Conservation (phyloP, 2,888 invertebrate species). For the Muschampia staudingeri region DNA sequence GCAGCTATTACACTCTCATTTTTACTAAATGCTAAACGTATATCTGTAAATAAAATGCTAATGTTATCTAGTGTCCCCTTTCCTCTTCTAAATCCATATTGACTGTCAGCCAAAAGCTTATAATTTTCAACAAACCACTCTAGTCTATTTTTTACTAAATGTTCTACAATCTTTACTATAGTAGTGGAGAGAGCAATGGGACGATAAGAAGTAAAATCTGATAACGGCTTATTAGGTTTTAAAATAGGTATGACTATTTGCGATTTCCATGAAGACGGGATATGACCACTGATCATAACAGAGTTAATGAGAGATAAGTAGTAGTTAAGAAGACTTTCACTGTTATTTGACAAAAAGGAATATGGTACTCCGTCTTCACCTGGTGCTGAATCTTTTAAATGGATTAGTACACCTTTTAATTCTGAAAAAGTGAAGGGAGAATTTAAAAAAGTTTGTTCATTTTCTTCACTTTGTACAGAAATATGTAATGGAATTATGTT, state of each 20-base stretch:
- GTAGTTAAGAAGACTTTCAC: conserved; percentile 6
- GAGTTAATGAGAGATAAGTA: not conserved
- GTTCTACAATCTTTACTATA: not conserved
- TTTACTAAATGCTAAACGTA: not conserved
- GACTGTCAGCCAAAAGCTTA: not conserved
- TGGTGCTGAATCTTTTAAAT: not conserved
- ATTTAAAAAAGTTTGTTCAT: not conserved
- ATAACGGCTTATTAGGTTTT: not conserved
- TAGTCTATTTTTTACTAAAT: not conserved
- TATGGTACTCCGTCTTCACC: not conserved
- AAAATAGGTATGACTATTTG: not conserved
- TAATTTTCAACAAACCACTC: not conserved
- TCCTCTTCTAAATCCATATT: not conserved
- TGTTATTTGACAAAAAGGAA: not conserved
- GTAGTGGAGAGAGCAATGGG: not conserved
- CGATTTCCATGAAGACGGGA: not conserved
- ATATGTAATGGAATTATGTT: not conserved
- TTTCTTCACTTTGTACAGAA: not conserved
- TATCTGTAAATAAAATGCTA: not conserved
- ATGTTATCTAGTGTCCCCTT: not conserved
- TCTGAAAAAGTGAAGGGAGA: not conserved
- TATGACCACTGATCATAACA: not conserved
- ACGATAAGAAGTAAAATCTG: not conserved
- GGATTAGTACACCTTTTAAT: not conserved
- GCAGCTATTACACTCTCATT: not conserved